These are phyloP conservation scores for Nephrotoma guestfalica DNA, from an alignment of 2,888 invertebrate genomes.

Conservation along the genomic window DNA sequence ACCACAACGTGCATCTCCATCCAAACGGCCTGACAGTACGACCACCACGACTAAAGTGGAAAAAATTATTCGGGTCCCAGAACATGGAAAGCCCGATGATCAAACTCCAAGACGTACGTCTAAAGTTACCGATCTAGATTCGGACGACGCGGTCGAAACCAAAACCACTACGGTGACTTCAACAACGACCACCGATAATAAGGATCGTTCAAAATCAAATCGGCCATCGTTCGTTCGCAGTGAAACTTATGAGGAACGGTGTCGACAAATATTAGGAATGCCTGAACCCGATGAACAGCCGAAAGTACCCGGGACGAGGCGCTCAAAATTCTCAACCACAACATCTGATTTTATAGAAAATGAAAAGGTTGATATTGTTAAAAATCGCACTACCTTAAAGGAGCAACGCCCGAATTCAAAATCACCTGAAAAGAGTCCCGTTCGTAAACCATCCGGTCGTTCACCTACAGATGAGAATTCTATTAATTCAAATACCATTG, in stretches of 20 bases:
- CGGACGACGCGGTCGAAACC: conserved; percentile 5
- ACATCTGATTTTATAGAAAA: neutral
- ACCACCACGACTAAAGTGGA: conserved; percentile 4
- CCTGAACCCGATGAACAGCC: neutral
- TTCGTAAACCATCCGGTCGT: neutral
- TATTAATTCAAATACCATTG: neutral
- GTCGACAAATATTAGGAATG: conserved; percentile 54
- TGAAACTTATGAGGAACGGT: conserved; percentile 59
- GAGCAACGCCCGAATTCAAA: neutral
- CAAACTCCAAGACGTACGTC: conserved; percentile 10
- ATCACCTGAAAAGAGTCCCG: neutral
- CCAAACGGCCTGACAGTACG: conserved; percentile 6
- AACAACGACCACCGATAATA: conserved; percentile 10
- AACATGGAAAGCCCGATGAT: conserved; percentile 32
- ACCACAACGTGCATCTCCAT: neutral
- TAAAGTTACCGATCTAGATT: neutral
- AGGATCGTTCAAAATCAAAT: conserved; percentile 25
- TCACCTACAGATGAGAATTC: neutral
- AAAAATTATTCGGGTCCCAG: conserved; percentile 15
- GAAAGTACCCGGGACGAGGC: neutral
- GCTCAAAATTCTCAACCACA: neutral
- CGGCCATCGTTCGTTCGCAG: conserved; percentile 46
- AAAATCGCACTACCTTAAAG: neutral
- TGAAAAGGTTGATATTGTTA: neutral
- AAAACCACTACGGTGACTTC: conserved; percentile 9